These are phyloP conservation scores for Megalonaias nervosa DNA, from an alignment of 1,140 invertebrate species.

Conservation along the genomic window DNA sequence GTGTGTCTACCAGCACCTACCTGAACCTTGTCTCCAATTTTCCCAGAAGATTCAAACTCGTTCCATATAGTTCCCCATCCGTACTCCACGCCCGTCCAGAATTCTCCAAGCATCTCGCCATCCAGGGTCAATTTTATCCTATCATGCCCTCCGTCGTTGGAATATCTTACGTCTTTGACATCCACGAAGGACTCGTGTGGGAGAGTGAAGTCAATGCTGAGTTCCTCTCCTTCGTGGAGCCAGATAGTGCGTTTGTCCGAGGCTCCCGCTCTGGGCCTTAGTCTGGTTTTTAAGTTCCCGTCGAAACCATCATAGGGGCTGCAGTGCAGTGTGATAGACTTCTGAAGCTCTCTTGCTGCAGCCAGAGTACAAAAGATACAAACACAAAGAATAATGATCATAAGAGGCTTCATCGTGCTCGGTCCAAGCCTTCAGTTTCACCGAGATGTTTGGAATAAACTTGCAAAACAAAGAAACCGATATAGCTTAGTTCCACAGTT, in stretches of 20 bases:
- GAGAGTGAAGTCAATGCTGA: constrained; percentile 32
- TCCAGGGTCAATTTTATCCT: constrained; percentile 25
- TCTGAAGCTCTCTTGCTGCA: too few relatives aligned
- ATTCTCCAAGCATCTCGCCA: constrained; percentile 12
- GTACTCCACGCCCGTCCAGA: constrained; percentile 11
- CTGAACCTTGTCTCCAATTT: constrained; percentile 1
- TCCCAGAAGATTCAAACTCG: constrained; percentile 28
- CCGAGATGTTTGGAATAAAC: too few relatives aligned
- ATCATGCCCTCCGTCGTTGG: constrained; percentile 40
- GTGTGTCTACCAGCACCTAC: constrained; percentile 19
- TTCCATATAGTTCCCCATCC: constrained; percentile 30
- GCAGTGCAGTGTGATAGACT: too few relatives aligned
- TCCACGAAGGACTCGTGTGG: constrained; percentile 19
- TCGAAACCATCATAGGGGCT: background rate
- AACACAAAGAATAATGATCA: too few relatives aligned
- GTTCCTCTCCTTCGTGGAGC: constrained; percentile 25
- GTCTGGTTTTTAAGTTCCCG: constrained; percentile 17
- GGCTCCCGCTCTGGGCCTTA: constrained; percentile 16
- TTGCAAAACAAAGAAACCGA: too few relatives aligned
- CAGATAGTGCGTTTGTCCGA: constrained; percentile 27
- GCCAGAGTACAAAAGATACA: too few relatives aligned
- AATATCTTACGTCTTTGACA: constrained; percentile 36
- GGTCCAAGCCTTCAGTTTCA: too few relatives aligned
- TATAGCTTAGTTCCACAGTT: too few relatives aligned
- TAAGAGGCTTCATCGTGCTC: too few relatives aligned